These are phyloP conservation scores for Lagenorhynchus albirostris DNA, from an alignment of 2,113 vertebrate genomes.

Conservation along the genomic window DNA sequence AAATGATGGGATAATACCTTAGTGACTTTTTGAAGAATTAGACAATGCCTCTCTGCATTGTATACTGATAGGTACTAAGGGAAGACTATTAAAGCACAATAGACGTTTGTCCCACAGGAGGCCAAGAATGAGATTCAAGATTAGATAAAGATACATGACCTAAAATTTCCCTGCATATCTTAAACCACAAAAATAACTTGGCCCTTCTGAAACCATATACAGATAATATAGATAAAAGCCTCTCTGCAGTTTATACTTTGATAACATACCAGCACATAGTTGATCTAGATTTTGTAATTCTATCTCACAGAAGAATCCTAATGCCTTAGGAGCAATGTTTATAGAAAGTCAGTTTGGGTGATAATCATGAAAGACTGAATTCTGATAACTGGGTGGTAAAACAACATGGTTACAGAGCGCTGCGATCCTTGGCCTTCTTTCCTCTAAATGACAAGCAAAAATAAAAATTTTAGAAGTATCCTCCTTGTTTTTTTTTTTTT, in stretches of 20 bases:
- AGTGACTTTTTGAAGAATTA: constrained; percentile 1
- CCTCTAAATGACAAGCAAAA: neutral
- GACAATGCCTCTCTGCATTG: neutral
- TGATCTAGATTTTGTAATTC: neutral
- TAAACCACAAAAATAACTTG: neutral
- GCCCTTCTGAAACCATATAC: neutral
- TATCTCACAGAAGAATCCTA: neutral
- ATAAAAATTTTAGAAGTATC: neutral
- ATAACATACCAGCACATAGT: neutral
- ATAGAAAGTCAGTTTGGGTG: neutral
- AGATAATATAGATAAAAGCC: neutral
- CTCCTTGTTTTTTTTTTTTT: neutral
- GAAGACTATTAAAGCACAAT: neutral
- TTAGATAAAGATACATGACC: neutral
- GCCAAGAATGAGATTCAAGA: neutral
- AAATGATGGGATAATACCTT: neutral
- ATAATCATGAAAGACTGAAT: neutral
- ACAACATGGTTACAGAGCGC: neutral
- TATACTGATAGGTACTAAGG: neutral
- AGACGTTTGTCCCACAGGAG: neutral
- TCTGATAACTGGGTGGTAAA: neutral
- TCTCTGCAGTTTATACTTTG: neutral
- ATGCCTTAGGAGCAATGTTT: neutral
- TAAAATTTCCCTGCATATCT: neutral
- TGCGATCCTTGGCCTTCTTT: neutral